Evolutionary conservation across 2,888 invertebrate genomes (phyloP), one percentile per base, ranked within the genome.

Genomic region (Apodemia mormo): DNA sequence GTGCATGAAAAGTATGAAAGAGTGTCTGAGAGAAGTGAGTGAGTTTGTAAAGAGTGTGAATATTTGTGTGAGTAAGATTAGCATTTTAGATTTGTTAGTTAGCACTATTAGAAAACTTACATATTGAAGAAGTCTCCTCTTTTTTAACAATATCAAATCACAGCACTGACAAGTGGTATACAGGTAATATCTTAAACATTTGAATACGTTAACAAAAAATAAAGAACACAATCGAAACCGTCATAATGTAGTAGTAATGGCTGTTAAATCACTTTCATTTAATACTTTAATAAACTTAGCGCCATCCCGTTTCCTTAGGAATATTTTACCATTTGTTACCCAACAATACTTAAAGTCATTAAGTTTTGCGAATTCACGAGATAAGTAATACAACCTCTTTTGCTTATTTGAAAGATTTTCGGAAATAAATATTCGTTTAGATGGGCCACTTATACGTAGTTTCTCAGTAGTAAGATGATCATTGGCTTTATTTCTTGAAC

Each of bases 321-420:
- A 61, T 61, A 68, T 61, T 61, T 61, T 68, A 45, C 61, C 61
- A 12, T 54, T n/a, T 58, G 68, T 43, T 22, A 43, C 43, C 68
- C 68, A 68, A 45, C 61, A 68, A 37, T 45, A 68, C 45, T 61
- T 68, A 49, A 40, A 68, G 14, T 43, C 45, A 40, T 68, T 14
- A 7, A 10, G 37, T 58, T 22, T 54, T 2, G 67, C 40, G 22
- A 67, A 67, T 22, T 67, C 56, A 29, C 68, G 30, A 33, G n/a
- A 67, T 37, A 67, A 33, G 22, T 61, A 68, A 61, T 40, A 68
- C 30, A 68, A 22, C 45, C 45, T 58, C 7, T 40, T 68, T 43
- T 43, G 12, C 45, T 68, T 68, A 29, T 29, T 52, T n/a, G 49
- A 52, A 52, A 52, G 49, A 52, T 52, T 52, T n/a, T 49, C 49